These are phyloP conservation scores for Gnathonemus longibarbis DNA, from an alignment of 2,113 vertebrate species.

Conservation along the genomic window DNA sequence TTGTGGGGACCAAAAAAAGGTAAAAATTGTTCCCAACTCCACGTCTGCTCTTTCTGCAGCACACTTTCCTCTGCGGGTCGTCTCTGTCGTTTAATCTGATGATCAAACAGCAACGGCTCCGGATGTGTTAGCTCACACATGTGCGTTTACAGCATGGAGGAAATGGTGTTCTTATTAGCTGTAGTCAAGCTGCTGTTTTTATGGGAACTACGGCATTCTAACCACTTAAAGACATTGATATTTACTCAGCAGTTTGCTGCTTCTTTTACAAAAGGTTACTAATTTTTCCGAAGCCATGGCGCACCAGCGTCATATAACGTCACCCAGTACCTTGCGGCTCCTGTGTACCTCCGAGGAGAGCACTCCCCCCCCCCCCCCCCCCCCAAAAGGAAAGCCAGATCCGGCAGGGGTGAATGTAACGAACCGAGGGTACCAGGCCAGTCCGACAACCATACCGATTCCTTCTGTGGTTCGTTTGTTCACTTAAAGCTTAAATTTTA, in stretches of 20 bases:
- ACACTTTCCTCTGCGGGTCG: not conserved
- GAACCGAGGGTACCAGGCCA: not conserved
- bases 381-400: not conserved
- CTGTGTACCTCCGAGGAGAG: not conserved
- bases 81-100: conserved; percentile 3
- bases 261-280: not conserved
- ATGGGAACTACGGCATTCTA: not conserved
- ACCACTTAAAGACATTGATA: not conserved
- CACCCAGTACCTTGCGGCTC: not conserved
- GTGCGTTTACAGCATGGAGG: not conserved
- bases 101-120: not conserved
- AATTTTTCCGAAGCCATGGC: not conserved
- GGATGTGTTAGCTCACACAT: not conserved
- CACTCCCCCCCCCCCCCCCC: too few species aligned
- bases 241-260: not conserved
- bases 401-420: not conserved
- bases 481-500: conserved; percentile 10
- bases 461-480: not conserved
- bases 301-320: not conserved
- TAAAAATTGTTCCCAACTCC: not conserved
- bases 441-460: not conserved
- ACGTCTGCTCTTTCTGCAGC: not conserved
- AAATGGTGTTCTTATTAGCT: not conserved
- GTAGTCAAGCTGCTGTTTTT: not conserved
- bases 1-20: not conserved